phyloP scores from a whole-genome alignment of 2,797 vertebrate genomes.

The Poeciliopsis turneri region DNA sequence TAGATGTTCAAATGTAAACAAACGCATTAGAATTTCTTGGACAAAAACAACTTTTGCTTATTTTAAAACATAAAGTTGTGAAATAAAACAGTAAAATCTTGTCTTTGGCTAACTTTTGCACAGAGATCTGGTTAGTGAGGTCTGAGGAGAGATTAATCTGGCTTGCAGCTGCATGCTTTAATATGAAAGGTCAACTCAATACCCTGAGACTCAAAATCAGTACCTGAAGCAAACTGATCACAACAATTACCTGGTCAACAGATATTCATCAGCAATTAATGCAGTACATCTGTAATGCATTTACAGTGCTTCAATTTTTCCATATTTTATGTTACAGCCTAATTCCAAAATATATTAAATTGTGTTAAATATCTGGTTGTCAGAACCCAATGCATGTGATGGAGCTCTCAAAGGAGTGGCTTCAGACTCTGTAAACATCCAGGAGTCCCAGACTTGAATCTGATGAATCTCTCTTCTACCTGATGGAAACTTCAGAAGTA shows the following conservation, averaged over 20 bases:
- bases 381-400: too few relatives aligned
- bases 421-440: too few relatives aligned
- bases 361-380: too few relatives aligned
- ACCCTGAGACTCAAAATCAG: slow-evolving; percentile 22
- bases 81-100: not conserved
- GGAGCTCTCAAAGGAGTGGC: too few relatives aligned
- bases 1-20: slow-evolving; percentile 2
- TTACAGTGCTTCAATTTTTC: not conserved
- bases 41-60: not conserved
- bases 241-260: slow-evolving; percentile 6
- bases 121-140: not conserved
- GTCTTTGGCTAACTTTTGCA: not conserved
- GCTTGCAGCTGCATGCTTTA: slow-evolving; percentile 11
- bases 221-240: slow-evolving; percentile 13
- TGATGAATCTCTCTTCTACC: too few relatives aligned
- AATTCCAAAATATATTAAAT: too few relatives aligned
- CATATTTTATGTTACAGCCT: not conserved
- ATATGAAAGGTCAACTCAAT: slow-evolving; percentile 15
- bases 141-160: slow-evolving; percentile 6
- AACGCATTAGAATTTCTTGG: not conserved
- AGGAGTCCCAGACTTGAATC: too few relatives aligned
- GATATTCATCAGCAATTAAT: slow-evolving; percentile 20
- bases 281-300: not conserved
- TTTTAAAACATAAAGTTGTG: not conserved
- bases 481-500: too few relatives aligned